Evolutionary conservation across 2,113 vertebrate genomes (phyloP).

Genomic region (Lipophrys pholis): DNA sequence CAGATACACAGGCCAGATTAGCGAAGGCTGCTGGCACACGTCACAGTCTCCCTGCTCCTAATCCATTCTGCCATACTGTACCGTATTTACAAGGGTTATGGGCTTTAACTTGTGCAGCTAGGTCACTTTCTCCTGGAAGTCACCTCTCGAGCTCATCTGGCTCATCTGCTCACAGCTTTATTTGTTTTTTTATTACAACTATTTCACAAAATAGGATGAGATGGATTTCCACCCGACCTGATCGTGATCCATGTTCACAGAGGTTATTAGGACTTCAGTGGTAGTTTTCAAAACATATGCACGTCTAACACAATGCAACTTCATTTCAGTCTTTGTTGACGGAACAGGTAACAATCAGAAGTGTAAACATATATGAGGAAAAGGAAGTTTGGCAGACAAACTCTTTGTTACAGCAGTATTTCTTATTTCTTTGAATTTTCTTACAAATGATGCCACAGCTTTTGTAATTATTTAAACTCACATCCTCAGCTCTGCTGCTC

Average conservation of each 20-base stretch:
- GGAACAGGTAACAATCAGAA: background rate
- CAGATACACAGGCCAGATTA: no score
- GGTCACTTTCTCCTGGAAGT: constrained; percentile 57
- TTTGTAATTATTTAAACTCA: no score
- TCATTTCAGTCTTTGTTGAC: background rate
- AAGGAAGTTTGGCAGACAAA: no score
- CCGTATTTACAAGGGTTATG: constrained; percentile 55
- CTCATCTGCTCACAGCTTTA: constrained; percentile 5
- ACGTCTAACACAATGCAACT: background rate
- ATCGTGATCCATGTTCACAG: no score
- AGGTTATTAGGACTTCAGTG: background rate
- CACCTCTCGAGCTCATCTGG: constrained; percentile 24
- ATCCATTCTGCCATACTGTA: constrained; percentile 65
- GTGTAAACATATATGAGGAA: no score
- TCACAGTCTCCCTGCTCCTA: constrained; percentile 59
- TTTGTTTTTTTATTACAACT: constrained; percentile 3
- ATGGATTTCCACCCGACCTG: background rate
- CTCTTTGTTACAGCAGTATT: no score
- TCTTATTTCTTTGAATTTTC: no score
- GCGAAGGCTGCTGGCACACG: constrained; percentile 66
- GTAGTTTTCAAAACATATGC: background rate
- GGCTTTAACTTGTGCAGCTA: constrained; percentile 50
- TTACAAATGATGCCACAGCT: no score
- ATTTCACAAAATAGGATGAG: background rate
- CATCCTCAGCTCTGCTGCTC: no score